Conservation (phyloP, 2,888 invertebrate species). For the Panorpa germanica region DNA sequence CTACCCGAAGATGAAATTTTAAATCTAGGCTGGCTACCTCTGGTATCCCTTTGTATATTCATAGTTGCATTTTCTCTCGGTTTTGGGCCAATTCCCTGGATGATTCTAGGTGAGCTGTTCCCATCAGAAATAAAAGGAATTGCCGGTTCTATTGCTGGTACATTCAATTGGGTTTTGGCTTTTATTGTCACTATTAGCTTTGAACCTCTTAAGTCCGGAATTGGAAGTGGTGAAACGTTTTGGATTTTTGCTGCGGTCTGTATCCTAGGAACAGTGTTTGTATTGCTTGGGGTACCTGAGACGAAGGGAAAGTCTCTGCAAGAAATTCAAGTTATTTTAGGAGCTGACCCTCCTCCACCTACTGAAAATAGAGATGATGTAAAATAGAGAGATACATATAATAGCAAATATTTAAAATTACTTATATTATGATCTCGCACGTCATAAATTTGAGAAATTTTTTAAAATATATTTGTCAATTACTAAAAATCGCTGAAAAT, state of each 20-base stretch:
- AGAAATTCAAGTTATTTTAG: constrained; percentile 37
- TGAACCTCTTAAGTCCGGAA: constrained; percentile 28
- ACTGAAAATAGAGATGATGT: constrained; percentile 18
- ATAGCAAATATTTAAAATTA: too few relatives aligned
- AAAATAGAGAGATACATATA: too few relatives aligned
- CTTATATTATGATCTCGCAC: too few relatives aligned
- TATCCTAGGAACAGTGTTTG: constrained; percentile 41
- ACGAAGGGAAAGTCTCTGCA: constrained; percentile 51
- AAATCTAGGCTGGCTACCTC: constrained; percentile 51
- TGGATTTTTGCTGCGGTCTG: constrained; percentile 56
- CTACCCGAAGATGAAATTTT: constrained; percentile 25
- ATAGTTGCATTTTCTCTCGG: constrained; percentile 68
- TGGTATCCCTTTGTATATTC: constrained; percentile 53
- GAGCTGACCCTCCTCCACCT: constrained; percentile 16
- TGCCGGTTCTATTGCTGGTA: constrained; percentile 58
- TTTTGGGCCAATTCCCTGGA: constrained; percentile 77
- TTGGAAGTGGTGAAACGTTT: constrained; percentile 46
- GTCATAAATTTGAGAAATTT: too few relatives aligned
- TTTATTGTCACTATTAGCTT: constrained; percentile 66
- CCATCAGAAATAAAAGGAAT: constrained; percentile 59
- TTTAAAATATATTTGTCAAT: too few relatives aligned
- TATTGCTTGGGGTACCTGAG: constrained; percentile 38
- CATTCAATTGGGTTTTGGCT: constrained; percentile 65
- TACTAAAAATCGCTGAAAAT: too few relatives aligned
- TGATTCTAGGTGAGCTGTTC: constrained; percentile 65